Percentiles rank a stretch among this genome's conserved stretches.
These are phyloP conservation scores for Nasonia oneida DNA, from an alignment of 2,888 invertebrate species.

Conservation along the genomic window DNA sequence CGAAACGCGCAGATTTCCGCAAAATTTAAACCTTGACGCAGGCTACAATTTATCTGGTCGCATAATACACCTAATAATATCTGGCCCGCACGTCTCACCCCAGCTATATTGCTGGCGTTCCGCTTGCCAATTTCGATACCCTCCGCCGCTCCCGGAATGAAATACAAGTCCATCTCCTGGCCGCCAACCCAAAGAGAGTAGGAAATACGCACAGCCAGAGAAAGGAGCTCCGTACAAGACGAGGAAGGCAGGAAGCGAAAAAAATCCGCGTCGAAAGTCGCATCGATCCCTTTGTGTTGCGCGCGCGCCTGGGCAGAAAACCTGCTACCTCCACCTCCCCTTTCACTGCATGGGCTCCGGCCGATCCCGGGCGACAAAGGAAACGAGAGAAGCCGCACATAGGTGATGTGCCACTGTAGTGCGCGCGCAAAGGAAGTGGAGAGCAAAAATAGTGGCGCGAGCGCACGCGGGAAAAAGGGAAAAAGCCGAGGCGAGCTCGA, in stretches of 20 bases:
- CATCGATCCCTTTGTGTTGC: slow-evolving; percentile 13
- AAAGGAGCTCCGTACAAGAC: too few species aligned
- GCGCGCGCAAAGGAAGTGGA: neutral
- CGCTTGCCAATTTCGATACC: neutral
- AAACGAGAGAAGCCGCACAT: neutral
- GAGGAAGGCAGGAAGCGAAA: neutral
- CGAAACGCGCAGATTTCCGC: neutral
- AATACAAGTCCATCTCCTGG: neutral
- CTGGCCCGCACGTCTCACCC: neutral
- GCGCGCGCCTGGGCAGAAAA: neutral
- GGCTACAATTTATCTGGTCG: neutral
- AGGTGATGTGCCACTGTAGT: neutral
- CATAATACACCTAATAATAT: neutral
- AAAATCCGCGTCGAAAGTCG: slow-evolving; percentile 7
- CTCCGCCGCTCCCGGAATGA: neutral
- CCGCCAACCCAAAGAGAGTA: neutral
- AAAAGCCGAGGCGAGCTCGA: neutral
- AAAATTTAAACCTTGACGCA: neutral
- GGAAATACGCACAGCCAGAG: neutral
- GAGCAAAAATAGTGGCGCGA: neutral
- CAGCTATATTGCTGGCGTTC: neutral
- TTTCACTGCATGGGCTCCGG: neutral
- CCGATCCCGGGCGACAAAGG: neutral
- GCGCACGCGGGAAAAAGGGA: neutral
- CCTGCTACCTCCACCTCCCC: neutral